A percentile compares a stretch with the other conserved stretches of the same genome.
phyloP scores from a whole-genome alignment of 92 coral and sea anemone species.

The Porites evermanni region DNA sequence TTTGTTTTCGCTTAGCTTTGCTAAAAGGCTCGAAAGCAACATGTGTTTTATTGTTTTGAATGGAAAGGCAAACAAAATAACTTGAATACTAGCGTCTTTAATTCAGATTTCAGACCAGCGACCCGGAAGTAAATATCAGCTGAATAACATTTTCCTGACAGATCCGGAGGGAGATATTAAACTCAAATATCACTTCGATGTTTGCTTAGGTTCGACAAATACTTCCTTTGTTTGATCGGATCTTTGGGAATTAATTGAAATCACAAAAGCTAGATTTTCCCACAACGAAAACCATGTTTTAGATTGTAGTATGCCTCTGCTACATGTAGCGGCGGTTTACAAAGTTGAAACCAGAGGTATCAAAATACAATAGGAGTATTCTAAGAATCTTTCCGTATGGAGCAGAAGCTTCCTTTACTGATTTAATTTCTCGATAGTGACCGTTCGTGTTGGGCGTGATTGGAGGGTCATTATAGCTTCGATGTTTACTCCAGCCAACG shows the following conservation, averaged over 20 bases:
- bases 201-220: conserved; percentile 24
- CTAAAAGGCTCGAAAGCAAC: background rate
- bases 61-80: conserved; percentile 21
- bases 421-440: no score
- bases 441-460: no score
- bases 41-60: conserved; percentile 44
- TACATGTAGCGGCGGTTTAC: background rate
- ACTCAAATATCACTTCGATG: conserved; percentile 29
- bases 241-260: conserved; percentile 20
- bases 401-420: no score
- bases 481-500: no score
- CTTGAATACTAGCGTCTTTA: background rate
- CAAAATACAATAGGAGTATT: background rate
- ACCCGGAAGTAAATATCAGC: conserved; percentile 44
- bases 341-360: background rate
- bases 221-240: conserved; percentile 21
- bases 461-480: no score
- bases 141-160: conserved; percentile 25
- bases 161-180: conserved; percentile 45
- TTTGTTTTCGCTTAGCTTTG: conserved; percentile 3
- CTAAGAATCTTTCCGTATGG: no score
- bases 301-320: background rate
- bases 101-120: conserved; percentile 15
- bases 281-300: conserved; percentile 9
- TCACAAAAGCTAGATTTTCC: background rate